These are phyloP conservation scores for Chaetura pelagica DNA, from an alignment of 2,113 vertebrate genomes.

Conservation along the genomic window DNA sequence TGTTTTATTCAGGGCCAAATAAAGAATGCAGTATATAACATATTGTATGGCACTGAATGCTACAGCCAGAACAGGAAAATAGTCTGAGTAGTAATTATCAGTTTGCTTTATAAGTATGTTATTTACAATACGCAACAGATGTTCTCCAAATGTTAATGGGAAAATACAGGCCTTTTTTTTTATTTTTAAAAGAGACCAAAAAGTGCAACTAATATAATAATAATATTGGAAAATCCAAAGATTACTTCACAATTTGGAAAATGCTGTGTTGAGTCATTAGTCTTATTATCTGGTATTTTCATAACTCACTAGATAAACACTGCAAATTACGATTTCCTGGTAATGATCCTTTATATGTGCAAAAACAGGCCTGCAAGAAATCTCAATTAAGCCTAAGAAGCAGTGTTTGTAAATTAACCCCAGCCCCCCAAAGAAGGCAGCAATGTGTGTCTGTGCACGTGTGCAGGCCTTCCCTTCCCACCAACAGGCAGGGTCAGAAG, in stretches of 20 bases:
- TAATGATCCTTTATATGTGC: constrained; percentile 71
- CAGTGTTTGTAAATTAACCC: constrained; percentile 55
- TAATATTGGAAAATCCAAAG: constrained; percentile 77
- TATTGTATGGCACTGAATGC: constrained; percentile 23
- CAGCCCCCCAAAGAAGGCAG: background rate
- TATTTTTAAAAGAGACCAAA: constrained; percentile 78
- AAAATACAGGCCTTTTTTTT: constrained; percentile 80
- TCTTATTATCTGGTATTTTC: constrained; percentile 81
- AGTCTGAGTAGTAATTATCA: constrained; percentile 73
- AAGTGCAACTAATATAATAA: constrained; percentile 83
- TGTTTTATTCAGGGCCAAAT: background rate
- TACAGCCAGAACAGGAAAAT: constrained; percentile 67
- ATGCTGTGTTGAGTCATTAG: constrained; percentile 79
- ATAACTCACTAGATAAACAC: constrained; percentile 80
- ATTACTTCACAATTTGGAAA: constrained; percentile 83
- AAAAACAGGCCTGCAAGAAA: constrained; percentile 73
- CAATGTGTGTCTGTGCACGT: accelerated
- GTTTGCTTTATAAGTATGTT: constrained; percentile 82
- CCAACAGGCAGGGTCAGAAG: accelerated
- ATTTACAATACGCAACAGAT: constrained; percentile 85
- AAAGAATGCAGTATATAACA: background rate
- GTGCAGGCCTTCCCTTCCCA: background rate
- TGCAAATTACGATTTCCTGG: constrained; percentile 71
- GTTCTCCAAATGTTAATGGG: constrained; percentile 79
- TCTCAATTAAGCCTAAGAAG: constrained; percentile 66